Base-by-base conservation (phyloP, 2,888 invertebrate genomes). In the Melinaea marsaeus region DNA sequence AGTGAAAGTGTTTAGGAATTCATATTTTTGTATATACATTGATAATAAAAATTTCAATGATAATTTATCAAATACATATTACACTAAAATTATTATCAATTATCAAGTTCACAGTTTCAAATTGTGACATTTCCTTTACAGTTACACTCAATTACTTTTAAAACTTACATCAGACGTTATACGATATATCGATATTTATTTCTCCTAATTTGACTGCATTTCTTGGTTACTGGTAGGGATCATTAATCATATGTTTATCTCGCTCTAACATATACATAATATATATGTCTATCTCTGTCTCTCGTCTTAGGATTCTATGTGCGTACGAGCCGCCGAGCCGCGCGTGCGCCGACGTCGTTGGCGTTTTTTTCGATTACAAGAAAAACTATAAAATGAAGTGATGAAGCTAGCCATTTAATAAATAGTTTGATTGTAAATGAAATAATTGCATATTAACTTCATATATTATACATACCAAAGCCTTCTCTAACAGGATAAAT, bases 161-260 rank as follows among this genome's bases (percentile, higher is more conserved):
- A 67, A 71, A 72, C 67, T 66, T 61, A 70, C 73, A 78, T 77
- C 71, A 73, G 22, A 22, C 22, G 68, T 72, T 74, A 66, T 74
- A 74, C 73, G 73, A 73, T 78, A 80, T 80, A 71, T 74, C 77
- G 72, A 84, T 86, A 84, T 86, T 86, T 86, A 86, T 84, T 86
- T 85, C 85, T 84, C 77, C 83, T 86, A 88, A 90, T 88, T 89
- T 87, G 85, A 87, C 83, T 86, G 81, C 83, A 86, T 88, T 86
- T 88, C 86, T 86, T 76, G 76, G 75, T 79, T 83, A 74, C 71
- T 69, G 74, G 84, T 79, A 83, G 86, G 80, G 79, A 74, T 76
- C 85, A 83, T 88, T 81, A 81, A 85, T 87, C 83, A 80, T 80
- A 81, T 67, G 68, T 32, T 72, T 69, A 64, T 81, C 83, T 71